Conservation (phyloP, 2,888 invertebrate genomes). For the Phoenoteleia sp. region DNA sequence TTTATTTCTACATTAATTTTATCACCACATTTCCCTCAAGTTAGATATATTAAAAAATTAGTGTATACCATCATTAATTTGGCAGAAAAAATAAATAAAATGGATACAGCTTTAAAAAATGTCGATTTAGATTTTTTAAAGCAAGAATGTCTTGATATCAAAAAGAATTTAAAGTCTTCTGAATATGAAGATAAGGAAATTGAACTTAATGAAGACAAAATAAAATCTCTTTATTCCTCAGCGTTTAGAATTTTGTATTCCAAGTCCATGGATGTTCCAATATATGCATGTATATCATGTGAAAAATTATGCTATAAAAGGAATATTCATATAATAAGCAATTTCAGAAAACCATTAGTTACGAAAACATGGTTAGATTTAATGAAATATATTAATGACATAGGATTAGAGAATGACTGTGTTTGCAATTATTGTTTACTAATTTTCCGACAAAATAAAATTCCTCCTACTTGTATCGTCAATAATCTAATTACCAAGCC, state of each 20-base stretch:
- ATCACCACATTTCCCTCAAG: no score
- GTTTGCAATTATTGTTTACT: constrained; percentile 37
- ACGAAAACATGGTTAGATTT: constrained; percentile 4
- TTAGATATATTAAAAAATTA: constrained; percentile 63
- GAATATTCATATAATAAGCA: no score
- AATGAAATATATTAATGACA: neutral
- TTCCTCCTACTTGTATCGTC: constrained; percentile 72
- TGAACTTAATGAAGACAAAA: constrained; percentile 59
- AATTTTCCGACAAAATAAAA: constrained; percentile 3
- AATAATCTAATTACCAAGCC: constrained; percentile 72
- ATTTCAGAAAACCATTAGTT: no score
- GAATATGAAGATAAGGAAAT: constrained; percentile 33
- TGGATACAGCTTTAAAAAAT: neutral
- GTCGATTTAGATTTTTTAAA: neutral
- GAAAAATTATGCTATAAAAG: no score
- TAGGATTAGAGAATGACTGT: constrained; percentile 40
- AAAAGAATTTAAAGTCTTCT: neutral
- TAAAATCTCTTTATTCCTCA: constrained; percentile 35
- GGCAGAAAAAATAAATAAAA: neutral
- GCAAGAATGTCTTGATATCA: neutral
- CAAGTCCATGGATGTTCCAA: constrained; percentile 64
- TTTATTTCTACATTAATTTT: no score
- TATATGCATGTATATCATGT: constrained; percentile 71
- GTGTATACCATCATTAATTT: neutral
- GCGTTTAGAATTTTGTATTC: constrained; percentile 68